Percentiles rank a stretch among this genome's conserved stretches.
These are phyloP conservation scores for Cyanoramphus novaezelandiae DNA, from an alignment of 2,113 vertebrate genomes.

Conservation along the genomic window DNA sequence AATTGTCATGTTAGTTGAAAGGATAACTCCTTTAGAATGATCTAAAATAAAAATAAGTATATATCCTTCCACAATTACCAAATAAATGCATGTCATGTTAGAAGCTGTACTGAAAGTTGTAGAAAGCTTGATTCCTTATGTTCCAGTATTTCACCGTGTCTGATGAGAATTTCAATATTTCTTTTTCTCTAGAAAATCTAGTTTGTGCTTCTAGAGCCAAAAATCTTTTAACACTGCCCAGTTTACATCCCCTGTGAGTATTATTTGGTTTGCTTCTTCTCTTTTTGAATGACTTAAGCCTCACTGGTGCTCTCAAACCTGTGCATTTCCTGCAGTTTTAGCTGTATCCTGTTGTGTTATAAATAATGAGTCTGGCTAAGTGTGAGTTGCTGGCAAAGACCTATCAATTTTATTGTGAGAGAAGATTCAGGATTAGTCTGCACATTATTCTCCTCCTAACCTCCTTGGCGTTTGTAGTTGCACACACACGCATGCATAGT, in stretches of 20 bases:
- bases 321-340: not conserved
- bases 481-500: rapidly evolving
- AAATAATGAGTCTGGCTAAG: slow-evolving; percentile 4
- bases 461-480: not conserved
- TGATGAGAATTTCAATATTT: not conserved
- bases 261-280: not conserved
- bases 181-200: not conserved
- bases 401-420: not conserved
- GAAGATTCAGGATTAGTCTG: not conserved
- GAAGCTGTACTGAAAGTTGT: not conserved
- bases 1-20: not conserved
- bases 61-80: not conserved
- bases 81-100: not conserved
- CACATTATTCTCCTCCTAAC: not conserved
- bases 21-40: not conserved
- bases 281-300: not conserved
- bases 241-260: not conserved
- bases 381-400: not conserved
- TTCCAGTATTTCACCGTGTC: not conserved
- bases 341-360: not conserved
- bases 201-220: not conserved
- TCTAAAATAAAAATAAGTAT: not conserved
- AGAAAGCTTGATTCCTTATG: not conserved
- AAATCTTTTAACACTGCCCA: not conserved
- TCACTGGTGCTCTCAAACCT: not conserved